A percentile compares a stretch with the other conserved stretches of the same genome.
Evolutionary conservation across 2,797 vertebrate species (phyloP).

Genomic region (Tragelaphus oryx): DNA sequence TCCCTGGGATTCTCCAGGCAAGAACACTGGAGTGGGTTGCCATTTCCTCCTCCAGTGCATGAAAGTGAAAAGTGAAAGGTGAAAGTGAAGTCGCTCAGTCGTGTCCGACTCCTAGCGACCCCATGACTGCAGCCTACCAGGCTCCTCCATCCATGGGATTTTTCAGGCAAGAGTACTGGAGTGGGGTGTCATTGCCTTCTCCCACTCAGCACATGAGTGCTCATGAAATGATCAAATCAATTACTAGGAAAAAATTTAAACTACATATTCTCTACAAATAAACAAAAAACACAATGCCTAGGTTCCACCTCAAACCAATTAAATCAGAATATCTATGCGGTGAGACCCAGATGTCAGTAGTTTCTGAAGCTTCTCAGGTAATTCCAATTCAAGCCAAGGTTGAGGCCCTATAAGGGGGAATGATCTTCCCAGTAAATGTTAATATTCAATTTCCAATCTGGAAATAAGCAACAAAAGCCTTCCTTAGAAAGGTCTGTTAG

Average conservation of each 20-base stretch:
- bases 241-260: background rate
- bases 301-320: background rate
- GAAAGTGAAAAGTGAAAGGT: too few relatives aligned
- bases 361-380: background rate
- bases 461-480: slow-evolving; percentile 5
- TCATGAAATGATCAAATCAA: slow-evolving; percentile 6
- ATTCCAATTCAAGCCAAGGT: background rate
- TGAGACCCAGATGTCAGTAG: too few relatives aligned
- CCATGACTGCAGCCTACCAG: too few relatives aligned
- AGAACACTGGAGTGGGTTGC: too few relatives aligned
- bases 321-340: background rate
- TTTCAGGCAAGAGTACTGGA: too few relatives aligned
- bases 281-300: background rate
- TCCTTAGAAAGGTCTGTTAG: background rate
- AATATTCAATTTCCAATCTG: background rate
- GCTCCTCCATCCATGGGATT: too few relatives aligned
- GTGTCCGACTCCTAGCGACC: too few relatives aligned
- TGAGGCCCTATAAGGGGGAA: background rate
- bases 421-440: background rate
- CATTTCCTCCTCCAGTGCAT: too few relatives aligned
- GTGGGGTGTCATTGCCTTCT: too few relatives aligned
- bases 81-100: too few relatives aligned
- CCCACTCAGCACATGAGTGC: background rate
- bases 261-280: background rate
- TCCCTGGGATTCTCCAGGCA: too few relatives aligned